These are phyloP conservation scores for Felis catus DNA, from an alignment of 2,113 vertebrate genomes.

Conservation along the genomic window F.catus_Fca126_mat1.0 CM031411.1:44944501-44945000, in stretches of 20 bases:
- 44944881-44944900: not conserved
- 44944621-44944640: too few species aligned
- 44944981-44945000: constrained; percentile 37
- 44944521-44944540: too few species aligned
- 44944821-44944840: not conserved
- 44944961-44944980: constrained; percentile 37
- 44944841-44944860: constrained; percentile 2
- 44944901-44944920: constrained; percentile 15
- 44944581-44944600: too few species aligned
- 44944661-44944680: too few species aligned
- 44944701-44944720: too few species aligned
- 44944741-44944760: not conserved
- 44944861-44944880: not conserved
- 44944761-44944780: not conserved
- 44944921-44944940: constrained; percentile 23
- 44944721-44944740: not conserved
- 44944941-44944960: not conserved
- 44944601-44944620: too few species aligned
- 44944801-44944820: constrained; percentile 20
- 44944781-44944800: not conserved
- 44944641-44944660: too few species aligned
- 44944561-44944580: too few species aligned
- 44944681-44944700: too few species aligned
- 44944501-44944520: too few species aligned
- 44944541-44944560: too few species aligned